These are phyloP conservation scores for Buphagus erythrorhynchus DNA, from an alignment of 2,797 vertebrate species.

Conservation along the genomic window DNA sequence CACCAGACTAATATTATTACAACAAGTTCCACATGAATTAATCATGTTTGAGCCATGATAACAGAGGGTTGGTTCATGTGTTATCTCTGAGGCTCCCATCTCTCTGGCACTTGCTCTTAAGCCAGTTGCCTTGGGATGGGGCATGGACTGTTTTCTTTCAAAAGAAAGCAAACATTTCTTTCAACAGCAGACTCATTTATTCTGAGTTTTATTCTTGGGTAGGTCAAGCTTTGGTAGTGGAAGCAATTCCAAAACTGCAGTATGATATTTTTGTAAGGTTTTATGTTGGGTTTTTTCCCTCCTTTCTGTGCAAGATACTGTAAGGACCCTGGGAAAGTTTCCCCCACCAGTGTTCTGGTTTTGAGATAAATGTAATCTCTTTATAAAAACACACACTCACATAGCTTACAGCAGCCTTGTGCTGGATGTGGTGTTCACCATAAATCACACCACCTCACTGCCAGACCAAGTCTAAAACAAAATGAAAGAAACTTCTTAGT, in stretches of 20 bases:
- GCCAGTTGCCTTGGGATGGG: background rate
- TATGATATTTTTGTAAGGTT: background rate
- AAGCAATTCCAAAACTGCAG: background rate
- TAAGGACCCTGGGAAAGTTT: background rate
- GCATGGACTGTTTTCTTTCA: background rate
- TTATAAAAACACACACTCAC: background rate
- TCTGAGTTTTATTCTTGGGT: background rate
- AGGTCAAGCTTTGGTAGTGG: background rate
- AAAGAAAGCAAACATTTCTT: background rate
- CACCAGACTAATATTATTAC: slow-evolving; percentile 34
- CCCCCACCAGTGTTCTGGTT: background rate
- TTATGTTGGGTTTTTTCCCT: background rate
- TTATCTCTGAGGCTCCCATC: background rate
- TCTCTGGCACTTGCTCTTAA: background rate
- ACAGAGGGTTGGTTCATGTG: background rate
- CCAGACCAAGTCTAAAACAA: background rate
- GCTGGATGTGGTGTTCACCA: background rate
- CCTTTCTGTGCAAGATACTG: background rate
- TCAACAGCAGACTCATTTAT: background rate
- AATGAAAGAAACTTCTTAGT: background rate
- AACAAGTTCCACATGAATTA: slow-evolving; percentile 41
- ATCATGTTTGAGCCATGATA: slow-evolving; percentile 15
- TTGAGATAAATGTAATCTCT: slow-evolving; percentile 24
- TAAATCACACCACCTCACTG: background rate
- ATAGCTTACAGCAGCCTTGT: background rate